Evolutionary conservation across 2,888 invertebrate genomes (phyloP).

Genomic region (Palloptera scutellata): DNA sequence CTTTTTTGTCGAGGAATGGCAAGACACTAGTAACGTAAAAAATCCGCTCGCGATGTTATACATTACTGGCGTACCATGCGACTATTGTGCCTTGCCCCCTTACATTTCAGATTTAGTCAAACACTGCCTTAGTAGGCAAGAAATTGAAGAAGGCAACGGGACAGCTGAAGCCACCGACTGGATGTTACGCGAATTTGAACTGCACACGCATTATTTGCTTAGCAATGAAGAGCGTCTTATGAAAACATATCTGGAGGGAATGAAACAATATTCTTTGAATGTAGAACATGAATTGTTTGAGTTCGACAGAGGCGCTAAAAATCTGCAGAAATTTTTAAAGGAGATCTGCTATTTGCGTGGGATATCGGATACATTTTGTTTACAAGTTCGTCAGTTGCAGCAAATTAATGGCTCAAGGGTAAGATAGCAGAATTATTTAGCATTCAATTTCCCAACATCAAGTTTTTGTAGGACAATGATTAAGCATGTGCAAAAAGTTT

Average conservation of each 20-base stretch:
- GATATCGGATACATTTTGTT: conserved; percentile 37
- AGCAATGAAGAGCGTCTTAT: conserved; percentile 41
- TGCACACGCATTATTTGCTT: conserved; percentile 46
- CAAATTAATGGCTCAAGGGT: too few species aligned
- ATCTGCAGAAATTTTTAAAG: conserved; percentile 5
- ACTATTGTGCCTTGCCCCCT: conserved; percentile 31
- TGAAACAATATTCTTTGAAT: conserved; percentile 48
- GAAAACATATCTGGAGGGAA: conserved; percentile 43
- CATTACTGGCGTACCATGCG: conserved; percentile 36
- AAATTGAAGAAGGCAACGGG: neutral
- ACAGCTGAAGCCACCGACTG: conserved; percentile 36
- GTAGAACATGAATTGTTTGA: conserved; percentile 45
- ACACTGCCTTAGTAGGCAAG: conserved; percentile 12
- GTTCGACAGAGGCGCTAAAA: conserved; percentile 8
- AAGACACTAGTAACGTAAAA: conserved; percentile 49
- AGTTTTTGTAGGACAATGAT: too few species aligned
- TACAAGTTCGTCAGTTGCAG: too few species aligned
- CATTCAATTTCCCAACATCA: too few species aligned
- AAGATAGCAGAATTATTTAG: too few species aligned
- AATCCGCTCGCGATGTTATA: conserved; percentile 55
- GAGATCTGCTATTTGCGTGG: conserved; percentile 31
- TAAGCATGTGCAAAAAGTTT: too few species aligned
- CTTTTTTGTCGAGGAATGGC: conserved; percentile 58
- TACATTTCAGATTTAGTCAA: conserved; percentile 32
- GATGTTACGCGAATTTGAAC: conserved; percentile 40